Evolutionary conservation across 2,113 vertebrate species (phyloP), one percentile per base, ranked within the genome.

Genomic region (Poicephalus gulielmi): DNA sequence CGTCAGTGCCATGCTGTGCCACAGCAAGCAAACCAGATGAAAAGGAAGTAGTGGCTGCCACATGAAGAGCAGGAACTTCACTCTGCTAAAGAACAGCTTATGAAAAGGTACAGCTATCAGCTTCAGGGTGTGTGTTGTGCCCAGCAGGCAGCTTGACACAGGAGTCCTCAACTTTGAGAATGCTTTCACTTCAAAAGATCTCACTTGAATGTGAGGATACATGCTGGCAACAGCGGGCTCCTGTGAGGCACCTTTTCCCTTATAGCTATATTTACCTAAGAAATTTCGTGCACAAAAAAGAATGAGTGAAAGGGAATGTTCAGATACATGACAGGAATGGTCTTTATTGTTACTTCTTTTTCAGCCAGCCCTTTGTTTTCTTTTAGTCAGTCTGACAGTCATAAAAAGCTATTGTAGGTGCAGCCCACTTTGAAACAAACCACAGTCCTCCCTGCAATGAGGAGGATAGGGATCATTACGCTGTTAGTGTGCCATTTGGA

Each of bases 321-420:
- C 92, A 86, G 81, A 74, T 77, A 90, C 33, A 30, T 68, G 86
- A 88, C 94, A 96, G 81, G 88, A 96, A 69, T 8, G 7, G 69
- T 68, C 80, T 88, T 94, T 44, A 77, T 55, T 60, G 79, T 37
- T 17, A 73, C 35, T 92, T 76, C 57, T 71, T 80, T 87, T 86
- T 90, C 83, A 92, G 41, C 55, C 60, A 90, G 68, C 2, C 4
- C 83, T 96, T 96, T 94, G 75, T 95, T 96, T 90, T 88, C 92
- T 95, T 96, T 93, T 63, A 86, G 67, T 92, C 87, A 86, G 53
- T 68, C 78, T 92, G 91, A 86, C 66, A 82, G 92, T 77, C 83
- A 79, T 96, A 91, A 96, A 96, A 96, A 94, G 68, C 85, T 63
- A 78, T 88, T 87, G 86, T 96, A 83, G 84, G 50, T 92, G 66